These are phyloP conservation scores for Phorcus lineatus DNA, from an alignment of 2,888 invertebrate species.

Conservation along the genomic window DNA sequence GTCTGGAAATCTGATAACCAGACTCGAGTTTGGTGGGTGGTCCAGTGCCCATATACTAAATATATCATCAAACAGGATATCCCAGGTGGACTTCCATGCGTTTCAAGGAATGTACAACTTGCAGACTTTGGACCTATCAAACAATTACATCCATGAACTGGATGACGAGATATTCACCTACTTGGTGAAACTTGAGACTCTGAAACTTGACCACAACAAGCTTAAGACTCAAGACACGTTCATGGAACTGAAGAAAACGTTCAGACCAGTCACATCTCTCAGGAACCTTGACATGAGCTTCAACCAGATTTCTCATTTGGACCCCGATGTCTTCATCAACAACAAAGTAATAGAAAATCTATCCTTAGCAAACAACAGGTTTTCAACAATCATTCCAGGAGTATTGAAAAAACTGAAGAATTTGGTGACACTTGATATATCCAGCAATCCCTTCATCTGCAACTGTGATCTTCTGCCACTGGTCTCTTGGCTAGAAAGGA, in stretches of 20 bases:
- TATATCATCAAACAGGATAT: constrained; percentile 60
- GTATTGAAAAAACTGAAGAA: constrained; percentile 51
- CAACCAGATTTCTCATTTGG: constrained; percentile 56
- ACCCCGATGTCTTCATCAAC: constrained; percentile 46
- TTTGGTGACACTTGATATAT: constrained; percentile 58
- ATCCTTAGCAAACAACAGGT: constrained; percentile 51
- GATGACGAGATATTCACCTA: constrained; percentile 53
- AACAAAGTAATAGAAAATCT: constrained; percentile 50
- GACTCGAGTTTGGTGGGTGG: constrained; percentile 64
- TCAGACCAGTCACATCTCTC: constrained; percentile 48
- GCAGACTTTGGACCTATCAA: constrained; percentile 52
- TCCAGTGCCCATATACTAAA: constrained; percentile 41
- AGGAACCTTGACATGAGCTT: constrained; percentile 54
- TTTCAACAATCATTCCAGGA: constrained; percentile 46
- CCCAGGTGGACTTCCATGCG: constrained; percentile 49
- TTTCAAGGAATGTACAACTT: constrained; percentile 60
- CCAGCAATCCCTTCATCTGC: constrained; percentile 66
- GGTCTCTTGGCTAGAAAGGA: constrained; percentile 56
- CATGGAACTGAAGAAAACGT: constrained; percentile 34
- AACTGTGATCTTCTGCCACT: constrained; percentile 64
- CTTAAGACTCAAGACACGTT: constrained; percentile 35
- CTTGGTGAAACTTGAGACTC: constrained; percentile 48
- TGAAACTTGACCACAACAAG: constrained; percentile 53
- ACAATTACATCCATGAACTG: constrained; percentile 53
- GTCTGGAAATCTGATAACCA: constrained; percentile 59